Base-by-base conservation (phyloP, 2,888 invertebrate species). In the Oxystoma pomonae region DNA sequence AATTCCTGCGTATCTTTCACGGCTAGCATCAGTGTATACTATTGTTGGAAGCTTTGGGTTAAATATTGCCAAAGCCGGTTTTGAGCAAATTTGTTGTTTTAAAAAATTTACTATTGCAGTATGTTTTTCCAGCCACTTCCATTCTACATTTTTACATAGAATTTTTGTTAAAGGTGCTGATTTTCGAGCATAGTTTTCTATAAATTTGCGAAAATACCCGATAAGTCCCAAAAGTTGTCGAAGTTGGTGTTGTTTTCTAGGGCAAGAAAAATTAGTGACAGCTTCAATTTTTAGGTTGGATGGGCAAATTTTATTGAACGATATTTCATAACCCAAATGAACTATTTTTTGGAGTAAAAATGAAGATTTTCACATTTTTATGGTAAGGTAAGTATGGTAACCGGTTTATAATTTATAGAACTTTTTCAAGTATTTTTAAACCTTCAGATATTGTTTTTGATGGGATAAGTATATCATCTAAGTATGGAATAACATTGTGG, bases 21-120 rank as follows among this genome's bases (percentile, higher is more conserved):
- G 55, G 62, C 68, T 66, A 16, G 67, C 68, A 55, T 69, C 67
- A 0, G 67, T 70, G 51, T 69, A 66, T 5, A 69, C 53, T 20
- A 55, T 53, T 16, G n/a, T 63, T 16, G 57, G 55, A 22, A 67
- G 52, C 7, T 63, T 62, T 9, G 67, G 65, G 50, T 68, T 35
- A 58, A 64, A 69, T 20, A 69, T 61, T 3, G n/a, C n/a, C n/a
- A n/a, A n/a, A n/a, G n/a, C n/a, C n/a, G n/a, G n/a, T n/a, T n/a
- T n/a, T n/a, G n/a, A n/a, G n/a, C n/a, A n/a, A n/a, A n/a, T n/a
- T n/a, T n/a, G n/a, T n/a, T n/a, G n/a, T n/a, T n/a, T n/a, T n/a
- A n/a, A n/a, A n/a, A n/a, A n/a, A n/a, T n/a, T n/a, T n/a, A n/a
- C n/a, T n/a, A n/a, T n/a, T n/a, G n/a, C n/a, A n/a, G n/a, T n/a